Percentiles rank a stretch among this genome's conserved stretches.
Conservation (phyloP, 2,888 invertebrate species). For the Netelia fuscicornis region DNA sequence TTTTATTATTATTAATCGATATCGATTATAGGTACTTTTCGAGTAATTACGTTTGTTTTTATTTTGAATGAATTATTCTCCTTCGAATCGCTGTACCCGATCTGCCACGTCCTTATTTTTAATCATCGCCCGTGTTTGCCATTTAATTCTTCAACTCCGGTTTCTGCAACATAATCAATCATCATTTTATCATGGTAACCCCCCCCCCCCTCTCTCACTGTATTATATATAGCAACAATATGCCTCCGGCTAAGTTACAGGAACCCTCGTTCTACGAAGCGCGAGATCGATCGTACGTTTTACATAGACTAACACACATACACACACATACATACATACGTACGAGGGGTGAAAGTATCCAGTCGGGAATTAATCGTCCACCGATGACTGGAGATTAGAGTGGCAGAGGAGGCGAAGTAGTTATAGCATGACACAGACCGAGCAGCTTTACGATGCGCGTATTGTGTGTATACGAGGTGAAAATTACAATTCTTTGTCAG, state of each 20-base stretch:
- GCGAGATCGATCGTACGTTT: conserved; percentile 52
- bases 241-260: conserved; percentile 35
- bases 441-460: conserved; percentile 34
- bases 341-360: not conserved
- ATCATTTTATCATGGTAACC: conserved; percentile 39
- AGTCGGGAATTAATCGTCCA: conserved; percentile 56
- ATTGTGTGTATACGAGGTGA: conserved; percentile 20
- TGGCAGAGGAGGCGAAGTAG: conserved; percentile 38
- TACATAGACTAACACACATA: conserved; percentile 11
- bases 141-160: conserved; percentile 38
- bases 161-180: conserved; percentile 52
- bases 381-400: conserved; percentile 61
- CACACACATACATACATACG: conserved; percentile 6
- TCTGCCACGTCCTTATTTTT: not conserved
- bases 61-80: not conserved
- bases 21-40: too few relatives aligned
- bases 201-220: not conserved
- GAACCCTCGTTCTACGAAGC: conserved; percentile 25
- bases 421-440: conserved; percentile 29
- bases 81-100: not conserved
- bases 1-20: not conserved
- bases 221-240: conserved; percentile 26
- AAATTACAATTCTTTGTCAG: conserved; percentile 62
- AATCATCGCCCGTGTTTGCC: not conserved
- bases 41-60: not conserved